Evolutionary conservation across 2,888 invertebrate genomes (phyloP).

Genomic region (Troglohyphantes excavatus): DNA sequence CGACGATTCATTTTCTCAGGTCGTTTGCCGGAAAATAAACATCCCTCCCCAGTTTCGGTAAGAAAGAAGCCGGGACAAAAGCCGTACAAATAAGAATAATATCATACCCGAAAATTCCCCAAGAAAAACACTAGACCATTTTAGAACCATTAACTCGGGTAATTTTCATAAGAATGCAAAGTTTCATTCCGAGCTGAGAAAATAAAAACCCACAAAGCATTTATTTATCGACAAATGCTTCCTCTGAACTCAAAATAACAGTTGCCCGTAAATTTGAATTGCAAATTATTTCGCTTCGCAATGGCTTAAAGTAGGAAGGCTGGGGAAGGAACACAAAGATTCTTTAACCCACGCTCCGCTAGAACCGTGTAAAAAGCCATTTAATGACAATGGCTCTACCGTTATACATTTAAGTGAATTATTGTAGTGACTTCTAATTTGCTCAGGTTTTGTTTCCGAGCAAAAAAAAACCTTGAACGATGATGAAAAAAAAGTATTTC

Average conservation of each 20-base stretch:
- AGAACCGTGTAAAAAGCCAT: slow-evolving; percentile 68
- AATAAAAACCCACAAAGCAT: slow-evolving; percentile 65
- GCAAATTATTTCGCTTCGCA: slow-evolving; percentile 67
- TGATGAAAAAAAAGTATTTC: slow-evolving; percentile 68
- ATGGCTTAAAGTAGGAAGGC: slow-evolving; percentile 32
- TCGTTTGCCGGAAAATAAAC: slow-evolving; percentile 3
- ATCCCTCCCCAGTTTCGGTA: neutral
- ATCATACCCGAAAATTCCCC: slow-evolving; percentile 51
- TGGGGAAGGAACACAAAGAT: slow-evolving; percentile 46
- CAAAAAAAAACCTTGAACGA: slow-evolving; percentile 47
- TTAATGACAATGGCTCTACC: slow-evolving; percentile 72
- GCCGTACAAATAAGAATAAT: slow-evolving; percentile 24
- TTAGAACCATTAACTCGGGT: slow-evolving; percentile 66
- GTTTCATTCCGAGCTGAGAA: slow-evolving; percentile 36
- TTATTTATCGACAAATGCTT: slow-evolving; percentile 72
- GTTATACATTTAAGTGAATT: slow-evolving; percentile 73
- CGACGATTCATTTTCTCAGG: neutral
- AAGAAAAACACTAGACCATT: slow-evolving; percentile 55
- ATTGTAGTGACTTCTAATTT: slow-evolving; percentile 74
- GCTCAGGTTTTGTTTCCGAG: slow-evolving; percentile 68
- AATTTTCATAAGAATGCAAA: slow-evolving; percentile 71
- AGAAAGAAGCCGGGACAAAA: slow-evolving; percentile 15
- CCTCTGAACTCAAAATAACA: slow-evolving; percentile 57
- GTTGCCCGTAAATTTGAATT: slow-evolving; percentile 66
- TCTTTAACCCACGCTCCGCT: slow-evolving; percentile 60